Evolutionary conservation across 1,140 invertebrate species (phyloP).

Genomic region (Dinoponera quadriceps): DNA sequence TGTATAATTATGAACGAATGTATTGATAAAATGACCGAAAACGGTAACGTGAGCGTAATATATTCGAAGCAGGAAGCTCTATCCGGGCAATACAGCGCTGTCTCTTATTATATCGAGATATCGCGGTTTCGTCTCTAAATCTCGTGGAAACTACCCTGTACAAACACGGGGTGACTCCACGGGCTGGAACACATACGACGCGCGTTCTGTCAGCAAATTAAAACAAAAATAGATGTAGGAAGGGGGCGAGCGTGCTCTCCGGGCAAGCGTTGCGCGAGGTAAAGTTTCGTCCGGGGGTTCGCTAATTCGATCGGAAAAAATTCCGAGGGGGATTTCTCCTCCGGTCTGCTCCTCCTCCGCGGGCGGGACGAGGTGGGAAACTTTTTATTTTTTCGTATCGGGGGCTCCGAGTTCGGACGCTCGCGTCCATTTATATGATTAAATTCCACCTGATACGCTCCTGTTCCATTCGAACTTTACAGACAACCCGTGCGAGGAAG

Average conservation of each 20-base stretch:
- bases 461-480: constrained; percentile 70
- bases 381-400: constrained; percentile 72
- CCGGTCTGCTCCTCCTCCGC: neutral
- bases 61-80: neutral
- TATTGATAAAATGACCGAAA: neutral
- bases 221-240: constrained; percentile 59
- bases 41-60: neutral
- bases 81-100: no score
- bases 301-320: constrained; percentile 75
- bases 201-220: constrained; percentile 38
- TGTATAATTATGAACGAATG: neutral
- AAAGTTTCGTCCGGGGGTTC: constrained; percentile 63
- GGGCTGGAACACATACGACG: neutral
- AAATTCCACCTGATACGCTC: constrained; percentile 76
- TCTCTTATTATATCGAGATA: no score
- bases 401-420: constrained; percentile 60
- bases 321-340: constrained; percentile 53
- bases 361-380: constrained; percentile 43
- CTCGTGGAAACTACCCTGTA: constrained; percentile 45
- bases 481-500: constrained; percentile 69
- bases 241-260: constrained; percentile 9
- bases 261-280: constrained; percentile 44
- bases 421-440: constrained; percentile 79
- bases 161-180: constrained; percentile 48
- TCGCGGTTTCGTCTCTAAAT: constrained; percentile 36